These are phyloP conservation scores for Drymonia ruficornis DNA, from an alignment of 2,888 invertebrate species.

Conservation along the genomic window DNA sequence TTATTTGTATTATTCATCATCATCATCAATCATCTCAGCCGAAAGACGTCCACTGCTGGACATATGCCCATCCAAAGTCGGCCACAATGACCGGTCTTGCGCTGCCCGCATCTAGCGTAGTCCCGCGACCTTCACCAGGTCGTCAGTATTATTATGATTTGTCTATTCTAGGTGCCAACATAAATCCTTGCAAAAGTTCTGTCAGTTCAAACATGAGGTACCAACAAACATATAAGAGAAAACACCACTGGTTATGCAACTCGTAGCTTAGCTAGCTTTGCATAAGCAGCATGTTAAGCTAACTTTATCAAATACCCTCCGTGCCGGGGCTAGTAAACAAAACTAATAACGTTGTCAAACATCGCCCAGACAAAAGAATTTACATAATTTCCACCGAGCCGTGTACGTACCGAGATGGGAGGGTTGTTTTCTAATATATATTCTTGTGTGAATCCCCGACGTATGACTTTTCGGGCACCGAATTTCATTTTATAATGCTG, in stretches of 20 bases:
- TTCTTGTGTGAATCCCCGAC: neutral
- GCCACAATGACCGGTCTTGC: no score
- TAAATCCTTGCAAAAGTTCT: no score
- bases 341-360: slow-evolving; percentile 36
- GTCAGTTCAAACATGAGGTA: no score
- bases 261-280: neutral
- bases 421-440: slow-evolving; percentile 2
- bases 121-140: no score
- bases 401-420: neutral
- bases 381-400: slow-evolving; percentile 26
- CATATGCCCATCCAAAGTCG: no score
- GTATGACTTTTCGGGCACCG: neutral
- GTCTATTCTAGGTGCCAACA: no score
- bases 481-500: neutral
- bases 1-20: no score
- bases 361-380: slow-evolving; percentile 25
- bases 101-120: no score
- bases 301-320: slow-evolving; percentile 23
- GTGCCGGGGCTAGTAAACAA: slow-evolving; percentile 20
- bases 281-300: neutral
- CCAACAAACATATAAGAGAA: no score
- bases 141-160: no score
- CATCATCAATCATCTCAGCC: no score
- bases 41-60: no score
- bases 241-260: neutral